phyloP scores from a whole-genome alignment of 1,140 invertebrate genomes.

The Dendrolimus punctatus region DNA sequence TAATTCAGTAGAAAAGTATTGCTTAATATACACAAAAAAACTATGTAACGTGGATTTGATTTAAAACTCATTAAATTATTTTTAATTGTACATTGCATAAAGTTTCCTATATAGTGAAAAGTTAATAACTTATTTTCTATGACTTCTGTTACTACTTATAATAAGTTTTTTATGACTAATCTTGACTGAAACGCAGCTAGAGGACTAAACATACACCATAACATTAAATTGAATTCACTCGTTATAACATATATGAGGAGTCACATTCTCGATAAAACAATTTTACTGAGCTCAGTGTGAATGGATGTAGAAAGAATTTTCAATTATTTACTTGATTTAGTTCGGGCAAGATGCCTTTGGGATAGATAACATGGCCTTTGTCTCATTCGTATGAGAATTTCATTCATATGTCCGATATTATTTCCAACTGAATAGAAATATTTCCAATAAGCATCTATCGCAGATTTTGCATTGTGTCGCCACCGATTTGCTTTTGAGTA shows the following conservation, averaged over 20 bases:
- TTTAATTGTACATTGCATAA: no score
- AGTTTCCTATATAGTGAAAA: no score
- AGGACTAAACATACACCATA: no score
- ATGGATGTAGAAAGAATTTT: conserved; percentile 19
- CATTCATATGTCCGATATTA: conserved; percentile 44
- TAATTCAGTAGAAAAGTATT: no score
- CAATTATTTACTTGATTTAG: conserved; percentile 34
- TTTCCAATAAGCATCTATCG: conserved; percentile 41
- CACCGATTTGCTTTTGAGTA: conserved; percentile 24
- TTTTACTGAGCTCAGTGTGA: neutral
- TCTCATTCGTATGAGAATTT: conserved; percentile 22
- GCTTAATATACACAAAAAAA: no score
- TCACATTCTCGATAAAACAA: conserved; percentile 1
- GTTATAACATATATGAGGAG: neutral
- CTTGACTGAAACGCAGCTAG: no score
- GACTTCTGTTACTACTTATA: no score
- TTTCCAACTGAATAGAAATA: conserved; percentile 44
- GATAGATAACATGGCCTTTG: conserved; percentile 8
- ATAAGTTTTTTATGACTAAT: no score
- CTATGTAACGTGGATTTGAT: no score
- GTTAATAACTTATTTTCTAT: no score
- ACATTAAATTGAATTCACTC: no score
- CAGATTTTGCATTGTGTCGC: conserved; percentile 31
- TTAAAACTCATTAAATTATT: no score
- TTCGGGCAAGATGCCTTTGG: conserved; percentile 19